Evolutionary conservation across 2,113 vertebrate genomes (phyloP).

Genomic region (Sander lucioperca): DNA sequence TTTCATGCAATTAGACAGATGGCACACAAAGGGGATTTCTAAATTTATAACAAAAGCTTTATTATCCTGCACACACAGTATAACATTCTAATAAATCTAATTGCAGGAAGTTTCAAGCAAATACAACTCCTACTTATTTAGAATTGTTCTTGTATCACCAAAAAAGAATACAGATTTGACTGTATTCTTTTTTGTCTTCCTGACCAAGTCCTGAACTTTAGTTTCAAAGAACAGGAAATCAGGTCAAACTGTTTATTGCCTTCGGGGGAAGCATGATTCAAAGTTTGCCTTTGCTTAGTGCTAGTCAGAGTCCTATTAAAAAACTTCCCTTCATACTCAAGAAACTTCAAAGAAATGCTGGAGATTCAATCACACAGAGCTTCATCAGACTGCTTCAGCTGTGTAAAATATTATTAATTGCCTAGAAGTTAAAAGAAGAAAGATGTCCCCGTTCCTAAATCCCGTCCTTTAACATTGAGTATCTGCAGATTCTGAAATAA

Average conservation of each 20-base stretch:
- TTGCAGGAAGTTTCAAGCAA: not conserved
- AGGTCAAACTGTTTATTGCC: conserved; percentile 59
- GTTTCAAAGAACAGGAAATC: conserved; percentile 58
- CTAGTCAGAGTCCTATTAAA: conserved; percentile 44
- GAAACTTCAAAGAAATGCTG: conserved; percentile 52
- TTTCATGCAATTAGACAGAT: not conserved
- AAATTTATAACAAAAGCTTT: not conserved
- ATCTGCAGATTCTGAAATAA: not conserved
- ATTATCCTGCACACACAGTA: not conserved
- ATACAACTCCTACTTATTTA: not conserved
- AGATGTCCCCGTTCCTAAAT: not conserved
- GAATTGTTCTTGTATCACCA: too few relatives aligned
- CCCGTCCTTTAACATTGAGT: not conserved
- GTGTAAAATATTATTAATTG: conserved; percentile 34
- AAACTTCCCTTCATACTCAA: not conserved
- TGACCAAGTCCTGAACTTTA: conserved; percentile 47
- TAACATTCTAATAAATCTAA: not conserved
- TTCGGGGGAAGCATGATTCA: conserved; percentile 38
- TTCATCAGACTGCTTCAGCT: conserved; percentile 27
- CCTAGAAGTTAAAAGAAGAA: not conserved
- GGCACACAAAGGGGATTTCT: not conserved
- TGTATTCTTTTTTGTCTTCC: conserved; percentile 1
- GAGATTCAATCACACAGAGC: conserved; percentile 29
- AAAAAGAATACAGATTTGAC: too few relatives aligned
- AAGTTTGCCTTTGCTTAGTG: conserved; percentile 18